Evolutionary conservation across 2,888 invertebrate species (phyloP).

Genomic region (Chorisops tibialis): DNA sequence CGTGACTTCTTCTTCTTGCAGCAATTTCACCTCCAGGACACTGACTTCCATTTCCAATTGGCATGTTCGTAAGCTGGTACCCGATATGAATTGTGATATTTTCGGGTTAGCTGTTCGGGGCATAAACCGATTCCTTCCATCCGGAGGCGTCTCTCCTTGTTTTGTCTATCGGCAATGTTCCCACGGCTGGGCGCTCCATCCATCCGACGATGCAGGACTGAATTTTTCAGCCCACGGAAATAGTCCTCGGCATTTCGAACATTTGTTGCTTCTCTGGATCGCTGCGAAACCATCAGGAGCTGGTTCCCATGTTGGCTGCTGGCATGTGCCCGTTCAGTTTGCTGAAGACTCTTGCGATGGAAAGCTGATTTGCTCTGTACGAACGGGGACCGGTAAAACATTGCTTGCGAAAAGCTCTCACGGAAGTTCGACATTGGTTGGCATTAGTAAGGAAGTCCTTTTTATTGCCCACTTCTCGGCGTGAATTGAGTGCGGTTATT

Average conservation of each 20-base stretch:
- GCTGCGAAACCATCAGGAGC: neutral
- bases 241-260: neutral
- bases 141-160: too few species aligned
- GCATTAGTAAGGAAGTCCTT: neutral
- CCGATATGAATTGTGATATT: too few species aligned
- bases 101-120: too few species aligned
- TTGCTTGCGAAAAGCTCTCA: neutral
- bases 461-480: neutral
- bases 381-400: neutral
- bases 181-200: too few species aligned
- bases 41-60: too few species aligned
- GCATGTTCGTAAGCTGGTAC: too few species aligned
- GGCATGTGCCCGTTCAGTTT: slow-evolving; percentile 9
- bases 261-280: slow-evolving; percentile 19
- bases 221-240: neutral
- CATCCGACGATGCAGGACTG: neutral
- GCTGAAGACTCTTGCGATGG: slow-evolving; percentile 12
- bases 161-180: too few species aligned
- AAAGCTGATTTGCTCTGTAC: neutral
- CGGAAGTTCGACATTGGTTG: neutral
- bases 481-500: neutral
- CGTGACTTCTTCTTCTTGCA: too few species aligned
- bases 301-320: slow-evolving; percentile 3
- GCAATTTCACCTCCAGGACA: too few species aligned
- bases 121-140: too few species aligned